phyloP scores from a whole-genome alignment of 2,113 vertebrate genomes.

The Mirounga angustirostris region DNA sequence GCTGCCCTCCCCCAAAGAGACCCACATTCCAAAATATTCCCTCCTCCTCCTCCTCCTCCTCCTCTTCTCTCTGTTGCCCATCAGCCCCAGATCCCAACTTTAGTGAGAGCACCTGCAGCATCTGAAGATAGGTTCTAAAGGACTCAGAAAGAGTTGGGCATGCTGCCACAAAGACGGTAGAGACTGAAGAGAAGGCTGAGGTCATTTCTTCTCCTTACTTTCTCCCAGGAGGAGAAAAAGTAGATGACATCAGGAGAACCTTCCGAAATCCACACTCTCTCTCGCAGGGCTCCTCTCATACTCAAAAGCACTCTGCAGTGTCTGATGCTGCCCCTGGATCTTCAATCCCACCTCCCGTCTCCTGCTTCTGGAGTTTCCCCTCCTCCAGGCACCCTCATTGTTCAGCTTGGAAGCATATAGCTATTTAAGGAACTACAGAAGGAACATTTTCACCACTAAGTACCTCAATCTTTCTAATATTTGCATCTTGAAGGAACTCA shows the following conservation, averaged over 20 bases:
- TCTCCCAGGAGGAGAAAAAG: background rate
- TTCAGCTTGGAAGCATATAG: background rate
- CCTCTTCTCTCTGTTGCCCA: background rate
- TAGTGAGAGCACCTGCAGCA: background rate
- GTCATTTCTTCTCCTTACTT: background rate
- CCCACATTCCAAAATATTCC: slow-evolving; percentile 8
- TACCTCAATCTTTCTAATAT: background rate
- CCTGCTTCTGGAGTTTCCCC: background rate
- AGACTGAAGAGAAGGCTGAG: background rate
- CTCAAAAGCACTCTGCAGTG: background rate
- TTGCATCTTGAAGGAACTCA: background rate
- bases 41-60: background rate
- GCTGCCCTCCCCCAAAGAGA: background rate
- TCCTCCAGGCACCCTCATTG: background rate
- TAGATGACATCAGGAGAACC: background rate
- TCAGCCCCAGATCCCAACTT: background rate
- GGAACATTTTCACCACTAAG: background rate
- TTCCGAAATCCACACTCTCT: background rate
- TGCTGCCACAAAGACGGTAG: background rate
- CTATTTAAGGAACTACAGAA: background rate
- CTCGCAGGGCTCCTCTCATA: background rate
- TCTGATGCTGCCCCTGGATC: background rate
- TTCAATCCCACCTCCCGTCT: too few relatives aligned
- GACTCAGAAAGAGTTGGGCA: background rate
- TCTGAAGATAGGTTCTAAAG: background rate